phyloP scores from a whole-genome alignment of 2,888 invertebrate genomes.

The Elysia crispata region DNA sequence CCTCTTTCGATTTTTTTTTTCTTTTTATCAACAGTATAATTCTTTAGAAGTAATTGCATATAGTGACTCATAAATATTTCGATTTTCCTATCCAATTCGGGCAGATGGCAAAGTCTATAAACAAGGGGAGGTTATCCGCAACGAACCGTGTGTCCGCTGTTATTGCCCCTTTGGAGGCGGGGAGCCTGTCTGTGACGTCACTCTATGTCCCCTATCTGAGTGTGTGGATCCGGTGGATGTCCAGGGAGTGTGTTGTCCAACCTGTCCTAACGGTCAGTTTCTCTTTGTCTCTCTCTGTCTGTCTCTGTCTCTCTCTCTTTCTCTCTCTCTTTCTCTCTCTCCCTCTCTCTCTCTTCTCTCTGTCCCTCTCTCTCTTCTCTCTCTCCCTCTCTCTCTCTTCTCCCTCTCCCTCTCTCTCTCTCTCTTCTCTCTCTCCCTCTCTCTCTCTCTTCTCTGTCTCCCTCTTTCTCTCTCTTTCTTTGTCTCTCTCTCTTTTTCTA shows the following conservation, averaged over 20 bases:
- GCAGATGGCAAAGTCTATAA: slow-evolving; percentile 47
- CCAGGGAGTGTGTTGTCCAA: slow-evolving; percentile 49
- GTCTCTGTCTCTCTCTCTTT: background rate
- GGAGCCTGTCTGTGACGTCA: slow-evolving; percentile 50
- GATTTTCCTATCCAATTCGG: too few species aligned
- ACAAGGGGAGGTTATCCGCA: slow-evolving; percentile 50
- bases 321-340: background rate
- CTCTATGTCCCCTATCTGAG: slow-evolving; percentile 45
- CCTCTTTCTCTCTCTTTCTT: too few species aligned
- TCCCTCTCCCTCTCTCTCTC: too few species aligned
- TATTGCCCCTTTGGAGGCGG: slow-evolving; percentile 51
- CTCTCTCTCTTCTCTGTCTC: too few species aligned
- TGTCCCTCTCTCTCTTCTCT: too few species aligned
- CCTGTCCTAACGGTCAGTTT: slow-evolving; percentile 48
- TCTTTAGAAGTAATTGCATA: too few species aligned
- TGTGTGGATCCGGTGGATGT: slow-evolving; percentile 48
- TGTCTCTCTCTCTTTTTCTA: too few species aligned
- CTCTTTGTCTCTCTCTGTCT: background rate
- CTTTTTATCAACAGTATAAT: too few species aligned
- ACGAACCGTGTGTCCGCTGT: slow-evolving; percentile 48
- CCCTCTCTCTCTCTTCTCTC: background rate
- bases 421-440: too few species aligned
- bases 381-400: background rate
- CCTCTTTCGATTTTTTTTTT: background rate
- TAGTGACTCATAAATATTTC: too few species aligned